Evolutionary conservation across 2,113 vertebrate genomes (phyloP), one percentile per base, ranked within the genome.

Genomic region (Condylura cristata): DNA sequence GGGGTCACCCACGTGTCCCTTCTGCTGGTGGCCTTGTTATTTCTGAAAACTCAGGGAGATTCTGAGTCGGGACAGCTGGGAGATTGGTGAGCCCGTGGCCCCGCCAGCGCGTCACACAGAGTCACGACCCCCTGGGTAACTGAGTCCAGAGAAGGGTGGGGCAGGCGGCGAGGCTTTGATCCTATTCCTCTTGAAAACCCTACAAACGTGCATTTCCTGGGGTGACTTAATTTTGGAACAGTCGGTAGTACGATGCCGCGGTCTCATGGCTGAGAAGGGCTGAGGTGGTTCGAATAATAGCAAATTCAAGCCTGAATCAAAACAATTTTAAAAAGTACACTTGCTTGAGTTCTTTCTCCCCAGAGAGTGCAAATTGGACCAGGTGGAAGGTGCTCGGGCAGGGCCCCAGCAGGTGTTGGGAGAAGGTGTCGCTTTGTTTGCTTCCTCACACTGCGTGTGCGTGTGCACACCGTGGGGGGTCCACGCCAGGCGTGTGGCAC

Each of bases 241-340:
- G 68, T 58, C 83, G 85, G 65, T 70, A 84, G 80, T 48, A 75
- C 60, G 6, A 7, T 24, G 58, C 34, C 51, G 85, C 44, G 41
- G 39, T 92, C 91, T 80, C 79, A 81, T 66, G 79, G 93, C 58
- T 63, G 85, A 96, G 60, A 65, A 92, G 87, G 70, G 48, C 86
- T 48, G 60, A 48, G 66, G 60, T 46, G 34, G 84, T 84, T 90
- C 70, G 66, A 71, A 66, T 76, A 75, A 84, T 51, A 60, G 53
- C 70, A 30, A 37, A 44, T 90, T 86, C 87, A 60, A 41, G 1
- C 39, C 81, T 87, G 78, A 94, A 78, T 85, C 5, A 88, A 90
- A 95, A 86, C 28, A 86, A 94, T 78, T 95, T n/a, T 26, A 66
- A 89, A 65, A 70, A 86, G 30, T 68, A 16, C 9, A 41, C 24